A percentile compares a stretch with the other conserved stretches of the same genome.
These are phyloP conservation scores for Luehdorfia chinensis DNA, from an alignment of 1,140 invertebrate genomes.

Conservation along the genomic window DNA sequence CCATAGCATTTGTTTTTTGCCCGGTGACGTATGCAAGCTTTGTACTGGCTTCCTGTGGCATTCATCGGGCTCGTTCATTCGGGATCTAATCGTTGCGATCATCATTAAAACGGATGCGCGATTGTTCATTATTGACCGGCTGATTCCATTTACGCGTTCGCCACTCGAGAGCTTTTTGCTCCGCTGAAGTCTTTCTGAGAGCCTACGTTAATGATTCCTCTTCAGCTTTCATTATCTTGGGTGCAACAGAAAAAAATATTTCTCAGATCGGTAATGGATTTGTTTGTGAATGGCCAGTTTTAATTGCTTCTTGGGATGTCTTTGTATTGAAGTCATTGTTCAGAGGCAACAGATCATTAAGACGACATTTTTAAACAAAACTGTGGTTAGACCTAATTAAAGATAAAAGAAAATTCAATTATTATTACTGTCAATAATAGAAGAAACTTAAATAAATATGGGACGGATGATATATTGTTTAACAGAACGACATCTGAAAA, in stretches of 20 bases:
- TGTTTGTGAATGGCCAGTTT: conserved; percentile 9
- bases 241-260: not conserved
- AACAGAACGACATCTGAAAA: too few species aligned
- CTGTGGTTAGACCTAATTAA: too few species aligned
- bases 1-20: conserved; percentile 57
- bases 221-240: conserved; percentile 8
- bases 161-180: not conserved
- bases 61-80: conserved; percentile 39
- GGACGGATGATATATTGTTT: too few species aligned
- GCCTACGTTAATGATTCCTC: conserved; percentile 13
- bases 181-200: not conserved
- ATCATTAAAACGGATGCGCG: conserved; percentile 46
- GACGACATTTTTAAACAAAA: too few species aligned
- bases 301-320: conserved; percentile 16
- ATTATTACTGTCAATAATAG: too few species aligned
- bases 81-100: conserved; percentile 41
- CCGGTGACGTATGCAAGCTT: conserved; percentile 43
- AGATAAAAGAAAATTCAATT: too few species aligned
- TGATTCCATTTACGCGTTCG: not conserved
- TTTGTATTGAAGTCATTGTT: conserved; percentile 9
- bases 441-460: too few species aligned
- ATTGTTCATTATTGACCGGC: conserved; percentile 38
- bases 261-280: conserved; percentile 1
- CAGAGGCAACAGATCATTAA: too few species aligned
- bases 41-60: conserved; percentile 44